phyloP scores from a whole-genome alignment of 2,113 vertebrate species.

The Peromyscus maniculatus region DNA sequence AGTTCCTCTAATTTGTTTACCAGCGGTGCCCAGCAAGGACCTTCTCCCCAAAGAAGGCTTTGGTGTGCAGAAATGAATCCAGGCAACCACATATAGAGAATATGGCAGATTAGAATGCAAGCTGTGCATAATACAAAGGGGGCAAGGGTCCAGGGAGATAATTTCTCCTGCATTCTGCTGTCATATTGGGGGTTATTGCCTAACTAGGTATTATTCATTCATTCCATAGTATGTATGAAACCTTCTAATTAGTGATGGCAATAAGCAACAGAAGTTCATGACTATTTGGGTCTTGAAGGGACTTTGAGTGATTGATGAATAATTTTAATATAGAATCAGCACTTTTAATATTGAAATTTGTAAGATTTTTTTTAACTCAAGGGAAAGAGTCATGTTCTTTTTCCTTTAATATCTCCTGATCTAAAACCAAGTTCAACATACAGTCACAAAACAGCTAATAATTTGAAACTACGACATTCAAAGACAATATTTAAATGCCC shows the following conservation, averaged over 20 bases:
- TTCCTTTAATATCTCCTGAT: neutral
- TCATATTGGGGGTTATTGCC: conserved; percentile 1
- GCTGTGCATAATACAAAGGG: neutral
- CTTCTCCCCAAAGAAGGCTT: conserved; percentile 52
- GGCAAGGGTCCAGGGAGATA: neutral
- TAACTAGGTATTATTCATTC: conserved; percentile 23
- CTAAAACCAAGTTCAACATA: conserved; percentile 27
- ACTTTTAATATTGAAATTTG: neutral
- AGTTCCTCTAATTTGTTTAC: conserved; percentile 78
- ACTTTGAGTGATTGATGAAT: neutral
- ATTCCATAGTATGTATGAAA: neutral
- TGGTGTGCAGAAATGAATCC: conserved; percentile 54
- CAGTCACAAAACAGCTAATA: neutral
- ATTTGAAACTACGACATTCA: neutral
- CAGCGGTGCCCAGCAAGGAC: conserved; percentile 57
- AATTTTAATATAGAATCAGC: conserved; percentile 34
- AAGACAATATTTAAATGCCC: neutral
- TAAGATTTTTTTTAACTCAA: neutral
- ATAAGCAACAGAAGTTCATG: neutral
- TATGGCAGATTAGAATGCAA: neutral
- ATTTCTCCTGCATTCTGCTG: neutral
- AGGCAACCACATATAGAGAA: neutral
- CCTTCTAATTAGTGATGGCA: neutral
- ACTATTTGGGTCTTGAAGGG: neutral
- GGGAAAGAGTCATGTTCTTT: neutral